Evolutionary conservation across 2,888 invertebrate genomes (phyloP), one percentile per base, ranked within the genome.

Genomic region (Tinea pellionella): DNA sequence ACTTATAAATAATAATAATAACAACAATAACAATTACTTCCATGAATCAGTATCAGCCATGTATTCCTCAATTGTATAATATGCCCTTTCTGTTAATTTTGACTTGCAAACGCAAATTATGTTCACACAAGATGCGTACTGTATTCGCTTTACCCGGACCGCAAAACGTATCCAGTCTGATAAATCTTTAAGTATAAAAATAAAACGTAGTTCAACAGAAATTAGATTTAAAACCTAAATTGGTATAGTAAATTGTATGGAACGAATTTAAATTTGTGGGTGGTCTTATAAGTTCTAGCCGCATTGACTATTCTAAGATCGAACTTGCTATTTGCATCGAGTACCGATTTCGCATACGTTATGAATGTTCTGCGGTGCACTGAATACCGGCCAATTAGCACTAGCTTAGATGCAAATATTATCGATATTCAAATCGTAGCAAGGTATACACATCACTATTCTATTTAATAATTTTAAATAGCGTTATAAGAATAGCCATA

Each of bases 271-370:
- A 70, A 74, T 74, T 72, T 78, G 77, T 78, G 84, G 84, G 85
- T 86, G 86, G 85, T 84, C 87, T 75, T 73, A 81, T 84, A 83
- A 83, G 73, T 76, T 74, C 69, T 69, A 68, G 64, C 78, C 81
- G 70, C 83, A 86, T 85, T 86, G 83, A 80, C 81, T 85, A 87
- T 87, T 86, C 85, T 77, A 76, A 80, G 74, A 84, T 82, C 84
- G 85, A 84, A 84, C 83, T 82, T 77, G 79, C 78, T 76, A 86
- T 87, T 87, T 86, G 81, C 87, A 85, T 86, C 77, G 77, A 77
- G 77, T 75, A 78, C 77, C 78, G 72, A 82, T 78, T 77, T 73
- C 69, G 84, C 82, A 83, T 83, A 84, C 74, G 83, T 85, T 82
- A 84, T 76, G 74, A 73, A 57, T 57, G 57, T 32, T 57, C 57